Conservation (phyloP, 2,113 vertebrate genomes). For the Pseudorectes ferrugineus region DNA sequence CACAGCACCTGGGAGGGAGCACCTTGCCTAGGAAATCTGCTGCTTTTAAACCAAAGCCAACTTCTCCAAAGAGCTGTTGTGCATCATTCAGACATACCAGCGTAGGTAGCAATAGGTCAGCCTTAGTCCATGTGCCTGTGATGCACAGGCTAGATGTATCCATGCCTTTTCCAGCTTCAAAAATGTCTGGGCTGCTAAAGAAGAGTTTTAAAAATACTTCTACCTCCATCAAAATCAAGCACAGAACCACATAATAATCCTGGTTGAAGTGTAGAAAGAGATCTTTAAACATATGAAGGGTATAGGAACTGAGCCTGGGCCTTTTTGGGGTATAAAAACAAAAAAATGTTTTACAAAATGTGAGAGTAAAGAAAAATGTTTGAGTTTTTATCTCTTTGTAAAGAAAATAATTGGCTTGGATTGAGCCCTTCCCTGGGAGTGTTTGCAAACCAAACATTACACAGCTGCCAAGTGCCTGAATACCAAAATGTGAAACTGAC, state of each 20-base stretch:
- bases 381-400: conserved; percentile 17
- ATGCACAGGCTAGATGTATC: background rate
- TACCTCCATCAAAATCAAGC: background rate
- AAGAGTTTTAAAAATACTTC: background rate
- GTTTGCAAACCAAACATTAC: conserved; percentile 51
- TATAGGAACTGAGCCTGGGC: background rate
- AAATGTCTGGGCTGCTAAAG: background rate
- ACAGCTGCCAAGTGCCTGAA: conserved; percentile 25
- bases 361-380: background rate
- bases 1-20: background rate
- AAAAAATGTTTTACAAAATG: background rate
- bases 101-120: background rate
- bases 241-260: background rate
- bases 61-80: background rate
- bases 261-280: background rate
- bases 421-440: background rate
- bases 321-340: background rate
- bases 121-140: background rate
- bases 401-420: conserved; percentile 39
- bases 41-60: background rate
- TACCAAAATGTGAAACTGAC: conserved; percentile 25
- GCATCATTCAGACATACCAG: background rate
- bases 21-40: background rate
- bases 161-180: background rate
- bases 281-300: background rate